Evolutionary conservation across 2,888 invertebrate genomes (phyloP).

Genomic region (Hanleya hanleyi): DNA sequence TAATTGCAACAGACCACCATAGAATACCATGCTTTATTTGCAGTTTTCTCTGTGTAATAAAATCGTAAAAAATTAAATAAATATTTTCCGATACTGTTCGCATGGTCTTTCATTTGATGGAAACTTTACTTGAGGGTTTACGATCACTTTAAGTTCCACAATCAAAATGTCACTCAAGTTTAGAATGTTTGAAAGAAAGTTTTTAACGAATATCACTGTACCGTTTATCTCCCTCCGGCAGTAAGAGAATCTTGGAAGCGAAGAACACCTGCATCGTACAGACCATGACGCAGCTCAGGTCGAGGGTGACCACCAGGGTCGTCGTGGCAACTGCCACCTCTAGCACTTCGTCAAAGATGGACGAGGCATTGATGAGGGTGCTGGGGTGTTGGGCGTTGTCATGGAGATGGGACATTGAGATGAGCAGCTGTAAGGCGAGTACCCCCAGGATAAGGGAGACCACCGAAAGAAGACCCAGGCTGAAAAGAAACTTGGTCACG

Average conservation of each 20-base stretch:
- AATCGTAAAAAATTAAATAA: too few relatives aligned
- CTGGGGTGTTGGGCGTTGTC: background rate
- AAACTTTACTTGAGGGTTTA: too few relatives aligned
- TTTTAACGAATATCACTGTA: too few relatives aligned
- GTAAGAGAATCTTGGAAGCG: slow-evolving; percentile 91
- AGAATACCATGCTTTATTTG: too few relatives aligned
- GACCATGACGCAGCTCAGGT: slow-evolving; percentile 92
- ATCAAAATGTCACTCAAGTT: too few relatives aligned
- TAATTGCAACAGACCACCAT: too few relatives aligned
- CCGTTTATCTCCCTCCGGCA: slow-evolving; percentile 85
- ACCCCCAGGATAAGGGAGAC: background rate
- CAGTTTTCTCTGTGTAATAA: too few relatives aligned
- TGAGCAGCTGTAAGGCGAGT: background rate
- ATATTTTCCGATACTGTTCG: too few relatives aligned
- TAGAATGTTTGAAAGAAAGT: too few relatives aligned
- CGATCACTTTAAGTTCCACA: too few relatives aligned
- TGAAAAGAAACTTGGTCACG: background rate
- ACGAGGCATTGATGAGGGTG: background rate
- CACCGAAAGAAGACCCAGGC: background rate
- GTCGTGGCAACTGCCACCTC: slow-evolving; percentile 93
- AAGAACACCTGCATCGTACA: slow-evolving; percentile 96
- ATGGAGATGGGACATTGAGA: background rate
- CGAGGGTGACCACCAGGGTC: slow-evolving; percentile 89
- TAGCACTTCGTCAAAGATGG: slow-evolving; percentile 81
- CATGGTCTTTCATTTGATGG: too few relatives aligned